phyloP scores from a whole-genome alignment of 37 sponge, comb jelly and placozoan species.

The Spongilla lacustris region DNA sequence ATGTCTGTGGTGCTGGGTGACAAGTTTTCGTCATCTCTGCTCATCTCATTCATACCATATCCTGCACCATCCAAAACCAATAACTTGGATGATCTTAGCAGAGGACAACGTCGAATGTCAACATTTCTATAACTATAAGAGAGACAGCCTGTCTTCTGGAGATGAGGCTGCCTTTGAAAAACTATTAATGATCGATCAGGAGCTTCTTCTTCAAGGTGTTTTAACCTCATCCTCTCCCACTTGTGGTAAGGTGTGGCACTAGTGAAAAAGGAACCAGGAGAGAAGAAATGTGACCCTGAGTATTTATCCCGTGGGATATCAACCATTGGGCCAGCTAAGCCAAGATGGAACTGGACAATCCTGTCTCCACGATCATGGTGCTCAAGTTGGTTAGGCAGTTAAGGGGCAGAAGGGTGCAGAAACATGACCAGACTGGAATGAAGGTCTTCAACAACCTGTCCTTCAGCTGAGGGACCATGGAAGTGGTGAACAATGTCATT shows the following conservation, averaged over 20 bases:
- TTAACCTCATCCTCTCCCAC: slow-evolving; percentile 65
- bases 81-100: slow-evolving; percentile 67
- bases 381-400: neutral
- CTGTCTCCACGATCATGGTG: slow-evolving; percentile 49
- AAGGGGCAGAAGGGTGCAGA: slow-evolving; percentile 10
- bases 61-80: slow-evolving; percentile 66
- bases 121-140: slow-evolving; percentile 72
- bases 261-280: slow-evolving; percentile 45
- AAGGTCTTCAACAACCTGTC: slow-evolving; percentile 25
- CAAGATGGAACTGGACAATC: slow-evolving; percentile 42
- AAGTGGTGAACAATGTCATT: slow-evolving; percentile 69
- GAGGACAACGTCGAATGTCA: slow-evolving; percentile 66
- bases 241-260: slow-evolving; percentile 31
- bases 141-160: slow-evolving; percentile 27
- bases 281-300: slow-evolving; percentile 52
- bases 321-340: slow-evolving; percentile 18
- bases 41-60: slow-evolving; percentile 50
- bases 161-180: slow-evolving; percentile 9
- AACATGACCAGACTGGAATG: slow-evolving; percentile 64
- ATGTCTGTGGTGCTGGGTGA: slow-evolving; percentile 40
- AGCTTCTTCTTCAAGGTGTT: slow-evolving; percentile 48
- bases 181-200: slow-evolving; percentile 40
- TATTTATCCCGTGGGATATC: slow-evolving; percentile 46
- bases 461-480: slow-evolving; percentile 48
- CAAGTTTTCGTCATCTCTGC: slow-evolving; percentile 63